phyloP scores from a whole-genome alignment of 2,113 vertebrate species.

The Embiotoca jacksoni region DNA sequence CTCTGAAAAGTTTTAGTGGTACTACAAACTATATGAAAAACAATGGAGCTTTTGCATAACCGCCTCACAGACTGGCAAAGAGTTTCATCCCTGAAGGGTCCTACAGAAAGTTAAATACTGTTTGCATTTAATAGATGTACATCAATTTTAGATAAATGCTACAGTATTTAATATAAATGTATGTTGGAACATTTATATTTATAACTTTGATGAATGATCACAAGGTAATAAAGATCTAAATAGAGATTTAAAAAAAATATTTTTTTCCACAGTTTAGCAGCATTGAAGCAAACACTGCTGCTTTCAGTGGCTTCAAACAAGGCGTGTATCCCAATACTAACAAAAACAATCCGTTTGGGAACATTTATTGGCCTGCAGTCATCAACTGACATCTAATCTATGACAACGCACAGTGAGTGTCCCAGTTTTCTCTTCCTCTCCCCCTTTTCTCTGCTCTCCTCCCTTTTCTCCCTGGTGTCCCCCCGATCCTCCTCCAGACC shows the following conservation, averaged over 20 bases:
- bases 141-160: not conserved
- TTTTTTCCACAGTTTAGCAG: not conserved
- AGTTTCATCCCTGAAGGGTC: too few relatives aligned
- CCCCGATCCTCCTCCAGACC: conserved; percentile 34
- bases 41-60: too few relatives aligned
- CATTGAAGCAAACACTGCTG: conserved; percentile 2
- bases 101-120: too few relatives aligned
- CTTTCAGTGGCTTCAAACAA: conserved; percentile 35
- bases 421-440: conserved; percentile 33
- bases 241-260: too few relatives aligned
- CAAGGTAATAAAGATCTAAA: not conserved
- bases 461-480: conserved; percentile 38
- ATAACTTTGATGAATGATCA: not conserved
- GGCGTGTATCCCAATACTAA: conserved; percentile 21
- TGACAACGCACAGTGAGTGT: conserved; percentile 44
- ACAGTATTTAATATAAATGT: not conserved
- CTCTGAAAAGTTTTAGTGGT: not conserved
- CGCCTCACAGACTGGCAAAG: too few relatives aligned
- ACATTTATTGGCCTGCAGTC: conserved; percentile 42
- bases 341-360: conserved; percentile 42
- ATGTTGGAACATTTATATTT: not conserved
- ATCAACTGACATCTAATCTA: conserved; percentile 54
- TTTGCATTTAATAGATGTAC: not conserved
- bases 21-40: not conserved
- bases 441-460: conserved; percentile 30